Base-by-base conservation (phyloP, 1,140 invertebrate species). In the Musca vetustissima region DNA sequence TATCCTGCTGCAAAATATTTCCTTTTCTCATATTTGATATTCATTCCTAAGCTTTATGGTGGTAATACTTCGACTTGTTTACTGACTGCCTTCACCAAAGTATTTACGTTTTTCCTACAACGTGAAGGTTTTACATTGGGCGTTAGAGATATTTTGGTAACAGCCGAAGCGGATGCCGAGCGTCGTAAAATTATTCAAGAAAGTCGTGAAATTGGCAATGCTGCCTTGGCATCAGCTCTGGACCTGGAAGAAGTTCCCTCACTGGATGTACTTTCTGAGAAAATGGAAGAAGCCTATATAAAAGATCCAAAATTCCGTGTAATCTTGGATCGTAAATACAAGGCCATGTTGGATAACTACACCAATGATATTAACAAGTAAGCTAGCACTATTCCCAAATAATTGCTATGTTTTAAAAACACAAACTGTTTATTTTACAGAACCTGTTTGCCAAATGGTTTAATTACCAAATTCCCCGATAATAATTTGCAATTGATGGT, bases 401-500 rank as follows among this genome's bases (percentile, higher is more conserved):
- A 4, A 9, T 61, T 2, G 1, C 21, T 59, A 9, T 43, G 36
- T 43, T 43, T 55, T 36, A 43, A 28, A 28, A 28, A 28, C 4
- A 43, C 36, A 13, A 13, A 8, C 36, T 43, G 15, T 14, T 21
- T 52, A 67, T 7, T 19, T 64, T 64, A 1, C 68, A 83, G 83
- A 68, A 86, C 85, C 2, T 97, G 94, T 82, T 84, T 98, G 64
- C 91, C 93, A 3, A 84, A 86, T 61, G 96, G 93, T 11, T 84
- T 99, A 14, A 82, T 96, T 1, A 90, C 91, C 71, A 89, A 90
- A 70, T 99, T 99, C 81, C 97, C 98, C 0, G 76, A 90, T 4
- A 99, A 99, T 83, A 98, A 98, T 85, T 87, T 99, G 2, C 97
- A 98, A 81, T 82, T 99, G 59, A 99, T 99, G 96, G 96, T 99